Evolutionary conservation across 2,888 invertebrate genomes (phyloP).

Genomic region (Mythimna ferrago): DNA sequence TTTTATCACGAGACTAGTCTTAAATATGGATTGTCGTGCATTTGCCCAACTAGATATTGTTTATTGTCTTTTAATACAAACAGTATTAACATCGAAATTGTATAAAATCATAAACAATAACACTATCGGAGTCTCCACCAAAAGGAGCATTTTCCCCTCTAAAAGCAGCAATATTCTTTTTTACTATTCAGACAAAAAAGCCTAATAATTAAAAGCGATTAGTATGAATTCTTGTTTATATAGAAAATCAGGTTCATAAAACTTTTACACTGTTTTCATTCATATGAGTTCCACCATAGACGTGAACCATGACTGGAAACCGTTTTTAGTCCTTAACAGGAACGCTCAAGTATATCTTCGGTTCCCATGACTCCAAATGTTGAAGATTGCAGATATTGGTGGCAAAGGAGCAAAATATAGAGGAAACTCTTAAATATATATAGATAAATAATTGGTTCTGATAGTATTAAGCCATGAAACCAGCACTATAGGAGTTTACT

Average conservation of each 20-base stretch:
- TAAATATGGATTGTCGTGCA: no score
- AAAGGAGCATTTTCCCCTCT: conserved; percentile 82
- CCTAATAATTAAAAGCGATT: conserved; percentile 77
- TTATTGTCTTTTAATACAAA: conserved; percentile 49
- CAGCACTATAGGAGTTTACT: background rate
- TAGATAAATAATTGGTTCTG: no score
- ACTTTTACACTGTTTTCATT: conserved; percentile 79
- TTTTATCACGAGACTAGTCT: conserved; percentile 11
- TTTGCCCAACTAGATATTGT: no score
- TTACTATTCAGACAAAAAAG: conserved; percentile 80
- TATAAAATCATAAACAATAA: conserved; percentile 77
- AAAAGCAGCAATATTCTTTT: conserved; percentile 81
- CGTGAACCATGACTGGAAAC: conserved; percentile 80
- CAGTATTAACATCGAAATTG: conserved; percentile 73
- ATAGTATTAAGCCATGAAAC: background rate
- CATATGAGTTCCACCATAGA: conserved; percentile 81
- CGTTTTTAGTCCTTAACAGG: conserved; percentile 68
- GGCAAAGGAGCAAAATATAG: conserved; percentile 74
- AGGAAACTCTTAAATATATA: background rate
- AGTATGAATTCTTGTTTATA: conserved; percentile 78
- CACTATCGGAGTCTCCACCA: conserved; percentile 80
- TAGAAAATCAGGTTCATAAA: conserved; percentile 76
- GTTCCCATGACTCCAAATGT: conserved; percentile 66
- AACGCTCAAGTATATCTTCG: conserved; percentile 79
- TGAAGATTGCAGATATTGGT: conserved; percentile 68